A percentile compares a stretch with the other conserved stretches of the same genome.
Conservation (phyloP, 2,888 invertebrate genomes). For the Epinotia ramella region DNA sequence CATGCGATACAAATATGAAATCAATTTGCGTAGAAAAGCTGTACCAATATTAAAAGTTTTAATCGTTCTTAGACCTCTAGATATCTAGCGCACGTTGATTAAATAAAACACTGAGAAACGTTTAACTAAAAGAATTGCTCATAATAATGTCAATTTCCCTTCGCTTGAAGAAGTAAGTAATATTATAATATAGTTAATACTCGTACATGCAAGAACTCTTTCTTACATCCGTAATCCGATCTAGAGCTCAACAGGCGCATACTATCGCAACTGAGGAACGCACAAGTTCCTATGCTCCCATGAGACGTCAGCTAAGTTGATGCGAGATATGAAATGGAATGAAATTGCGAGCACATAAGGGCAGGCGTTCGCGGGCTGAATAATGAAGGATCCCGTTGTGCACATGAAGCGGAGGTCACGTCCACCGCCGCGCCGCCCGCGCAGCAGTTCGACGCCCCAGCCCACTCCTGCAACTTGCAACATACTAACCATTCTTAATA, state of each 20-base stretch:
- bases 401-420: constrained; percentile 72
- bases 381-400: constrained; percentile 72
- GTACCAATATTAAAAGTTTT: no score
- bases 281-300: constrained; percentile 38
- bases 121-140: not conserved
- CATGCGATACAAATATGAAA: no score
- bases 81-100: not conserved
- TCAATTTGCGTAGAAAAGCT: no score
- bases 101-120: not conserved
- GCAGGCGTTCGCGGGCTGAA: constrained; percentile 64
- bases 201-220: constrained; percentile 11
- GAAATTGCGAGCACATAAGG: constrained; percentile 63
- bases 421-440: constrained; percentile 59
- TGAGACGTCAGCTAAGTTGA: constrained; percentile 53
- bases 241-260: constrained; percentile 21
- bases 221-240: constrained; percentile 35
- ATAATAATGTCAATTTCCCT: not conserved
- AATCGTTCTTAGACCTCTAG: no score
- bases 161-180: constrained; percentile 22
- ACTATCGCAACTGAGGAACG: constrained; percentile 14
- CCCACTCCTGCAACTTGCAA: constrained; percentile 50
- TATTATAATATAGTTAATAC: constrained; percentile 15
- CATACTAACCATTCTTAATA: constrained; percentile 23
- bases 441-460: constrained; percentile 69
- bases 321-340: constrained; percentile 59